A percentile compares a stretch with the other conserved stretches of the same genome.
Conservation (phyloP, 2,113 vertebrate species). For the Octodon degus region DNA sequence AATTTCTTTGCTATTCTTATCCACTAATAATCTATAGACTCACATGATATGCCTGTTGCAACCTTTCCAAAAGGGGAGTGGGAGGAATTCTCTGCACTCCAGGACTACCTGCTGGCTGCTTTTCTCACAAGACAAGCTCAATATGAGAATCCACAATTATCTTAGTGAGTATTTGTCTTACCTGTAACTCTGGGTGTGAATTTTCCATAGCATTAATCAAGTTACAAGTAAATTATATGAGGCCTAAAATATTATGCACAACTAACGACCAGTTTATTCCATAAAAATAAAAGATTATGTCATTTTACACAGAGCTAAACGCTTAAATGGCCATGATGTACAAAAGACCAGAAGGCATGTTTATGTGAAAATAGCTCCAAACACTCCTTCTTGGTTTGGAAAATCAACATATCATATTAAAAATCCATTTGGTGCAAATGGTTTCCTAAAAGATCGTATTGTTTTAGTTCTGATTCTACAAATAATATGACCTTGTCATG, state of each 20-base stretch:
- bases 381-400: not conserved
- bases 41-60: not conserved
- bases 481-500: not conserved
- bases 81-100: not conserved
- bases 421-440: not conserved
- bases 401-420: not conserved
- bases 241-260: slow-evolving; percentile 14
- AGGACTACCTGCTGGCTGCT: not conserved
- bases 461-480: not conserved
- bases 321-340: not conserved
- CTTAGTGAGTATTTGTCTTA: slow-evolving; percentile 53
- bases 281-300: not conserved
- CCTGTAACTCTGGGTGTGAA: not conserved
- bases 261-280: slow-evolving; percentile 54
- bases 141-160: not conserved
- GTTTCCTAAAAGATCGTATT: not conserved
- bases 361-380: not conserved
- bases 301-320: not conserved
- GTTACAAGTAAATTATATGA: slow-evolving; percentile 47
- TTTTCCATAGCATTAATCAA: slow-evolving; percentile 32
- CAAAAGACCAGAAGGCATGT: not conserved
- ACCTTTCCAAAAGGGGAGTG: not conserved
- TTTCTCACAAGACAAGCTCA: not conserved
- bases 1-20: not conserved
- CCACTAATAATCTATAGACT: not conserved